phyloP scores from a whole-genome alignment of 1,140 invertebrate genomes.

The Drosophila bifasciata region DNA sequence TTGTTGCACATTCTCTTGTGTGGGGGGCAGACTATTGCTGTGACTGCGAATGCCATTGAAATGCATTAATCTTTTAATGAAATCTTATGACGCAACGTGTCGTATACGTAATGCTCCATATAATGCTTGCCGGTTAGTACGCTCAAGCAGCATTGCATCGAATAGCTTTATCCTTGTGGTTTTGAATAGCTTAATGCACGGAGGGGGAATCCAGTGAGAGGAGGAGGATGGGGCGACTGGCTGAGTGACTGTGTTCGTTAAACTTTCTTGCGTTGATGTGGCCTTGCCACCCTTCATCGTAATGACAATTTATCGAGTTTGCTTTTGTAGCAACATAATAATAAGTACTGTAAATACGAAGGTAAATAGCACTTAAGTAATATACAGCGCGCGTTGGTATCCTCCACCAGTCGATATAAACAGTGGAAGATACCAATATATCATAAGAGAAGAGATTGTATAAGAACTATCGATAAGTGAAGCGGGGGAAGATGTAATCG shows the following conservation, averaged over 20 bases:
- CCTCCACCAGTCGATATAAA: too few species aligned
- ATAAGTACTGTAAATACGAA: too few species aligned
- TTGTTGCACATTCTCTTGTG: constrained; percentile 47
- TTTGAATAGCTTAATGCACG: constrained; percentile 32
- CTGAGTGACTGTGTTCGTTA: constrained; percentile 4
- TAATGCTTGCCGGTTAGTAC: constrained; percentile 49
- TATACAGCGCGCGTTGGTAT: too few species aligned
- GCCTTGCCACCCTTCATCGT: neutral
- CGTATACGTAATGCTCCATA: constrained; percentile 26
- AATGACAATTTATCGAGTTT: constrained; percentile 33
- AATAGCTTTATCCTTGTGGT: constrained; percentile 42
- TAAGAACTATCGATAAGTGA: too few species aligned
- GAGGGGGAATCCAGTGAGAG: neutral
- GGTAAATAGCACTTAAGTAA: too few species aligned
- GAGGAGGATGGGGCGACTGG: too few species aligned
- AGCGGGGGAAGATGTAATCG: too few species aligned
- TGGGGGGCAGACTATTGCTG: neutral
- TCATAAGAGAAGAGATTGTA: too few species aligned
- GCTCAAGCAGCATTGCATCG: constrained; percentile 26
- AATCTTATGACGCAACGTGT: constrained; percentile 53
- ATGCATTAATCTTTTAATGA: constrained; percentile 66
- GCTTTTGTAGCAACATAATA: too few species aligned
- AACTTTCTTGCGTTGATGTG: constrained; percentile 46
- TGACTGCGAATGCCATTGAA: constrained; percentile 37
- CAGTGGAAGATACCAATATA: too few species aligned